A percentile compares a stretch with the other conserved stretches of the same genome.
phyloP scores from a whole-genome alignment of 2,113 vertebrate species.

The Boulengerochromis microlepis region DNA sequence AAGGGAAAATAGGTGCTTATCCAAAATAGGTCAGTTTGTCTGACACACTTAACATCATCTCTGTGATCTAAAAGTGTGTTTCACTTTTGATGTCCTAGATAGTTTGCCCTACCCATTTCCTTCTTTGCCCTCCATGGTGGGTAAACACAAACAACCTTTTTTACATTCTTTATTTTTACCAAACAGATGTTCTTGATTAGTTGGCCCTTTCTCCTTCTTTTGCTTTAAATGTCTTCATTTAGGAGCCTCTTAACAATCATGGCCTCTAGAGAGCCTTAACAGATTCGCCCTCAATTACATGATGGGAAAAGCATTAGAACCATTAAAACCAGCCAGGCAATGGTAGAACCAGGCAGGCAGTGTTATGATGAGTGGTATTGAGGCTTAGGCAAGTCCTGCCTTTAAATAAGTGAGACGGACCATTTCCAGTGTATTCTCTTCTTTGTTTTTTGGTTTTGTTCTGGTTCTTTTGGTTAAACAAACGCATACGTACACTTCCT shows the following conservation, averaged over 20 bases:
- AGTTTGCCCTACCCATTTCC: neutral
- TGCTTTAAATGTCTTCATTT: neutral
- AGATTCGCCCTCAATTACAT: neutral
- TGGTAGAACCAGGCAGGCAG: neutral
- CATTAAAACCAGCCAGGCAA: constrained; percentile 5
- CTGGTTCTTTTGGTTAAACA: neutral
- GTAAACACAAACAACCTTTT: neutral
- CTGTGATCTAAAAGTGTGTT: neutral
- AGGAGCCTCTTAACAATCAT: neutral
- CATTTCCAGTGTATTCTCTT: neutral
- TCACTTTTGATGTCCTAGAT: neutral
- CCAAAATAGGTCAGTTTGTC: neutral
- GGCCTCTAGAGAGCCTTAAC: constrained; percentile 14
- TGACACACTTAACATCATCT: neutral
- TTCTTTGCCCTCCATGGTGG: neutral
- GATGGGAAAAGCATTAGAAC: neutral
- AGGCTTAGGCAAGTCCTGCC: neutral
- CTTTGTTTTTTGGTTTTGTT: neutral
- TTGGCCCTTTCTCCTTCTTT: neutral
- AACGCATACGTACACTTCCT: neutral
- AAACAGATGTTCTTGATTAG: neutral
- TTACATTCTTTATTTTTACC: neutral
- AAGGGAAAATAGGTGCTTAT: neutral
- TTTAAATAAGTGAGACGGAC: neutral
- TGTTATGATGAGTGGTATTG: constrained; percentile 19